Percentiles rank a stretch among this genome's conserved stretches.
These are phyloP conservation scores for Clarias laeviceps DNA, from an alignment of 2,797 vertebrate genomes.

Conservation along the genomic window DNA sequence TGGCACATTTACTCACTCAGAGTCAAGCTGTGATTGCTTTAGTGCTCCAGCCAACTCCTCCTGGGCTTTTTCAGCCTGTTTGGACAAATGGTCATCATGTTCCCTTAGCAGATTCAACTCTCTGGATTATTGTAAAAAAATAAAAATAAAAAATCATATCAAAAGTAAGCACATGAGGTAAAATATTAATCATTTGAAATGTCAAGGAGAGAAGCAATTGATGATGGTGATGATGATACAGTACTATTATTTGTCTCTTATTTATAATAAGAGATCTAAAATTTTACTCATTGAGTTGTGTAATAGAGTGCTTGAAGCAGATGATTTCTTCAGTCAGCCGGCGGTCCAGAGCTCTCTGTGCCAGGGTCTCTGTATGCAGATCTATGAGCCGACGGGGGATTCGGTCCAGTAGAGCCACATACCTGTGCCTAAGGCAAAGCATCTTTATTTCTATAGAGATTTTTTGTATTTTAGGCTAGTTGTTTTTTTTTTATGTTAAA, in stretches of 20 bases:
- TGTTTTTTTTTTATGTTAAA: neutral
- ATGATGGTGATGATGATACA: too few species aligned
- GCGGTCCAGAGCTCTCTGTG: slow-evolving; percentile 79
- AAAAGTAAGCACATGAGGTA: neutral
- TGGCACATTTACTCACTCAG: slow-evolving; percentile 74
- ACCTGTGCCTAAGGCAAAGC: slow-evolving; percentile 75
- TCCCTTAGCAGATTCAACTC: slow-evolving; percentile 77
- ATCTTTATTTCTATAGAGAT: neutral
- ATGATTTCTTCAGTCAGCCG: slow-evolving; percentile 82
- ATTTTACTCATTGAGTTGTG: slow-evolving; percentile 75
- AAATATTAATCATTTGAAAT: neutral
- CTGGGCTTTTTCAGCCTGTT: slow-evolving; percentile 73
- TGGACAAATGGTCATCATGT: slow-evolving; percentile 74
- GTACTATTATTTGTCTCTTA: too few species aligned
- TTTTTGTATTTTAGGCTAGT: neutral
- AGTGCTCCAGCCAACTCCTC: slow-evolving; percentile 74
- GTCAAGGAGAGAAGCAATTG: neutral
- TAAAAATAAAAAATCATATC: neutral
- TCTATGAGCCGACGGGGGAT: slow-evolving; percentile 79
- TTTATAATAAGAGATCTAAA: neutral
- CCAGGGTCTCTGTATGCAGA: slow-evolving; percentile 82
- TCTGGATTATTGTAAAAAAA: slow-evolving; percentile 66
- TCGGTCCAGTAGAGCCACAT: slow-evolving; percentile 80
- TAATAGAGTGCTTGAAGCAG: slow-evolving; percentile 78
- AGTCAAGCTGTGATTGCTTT: slow-evolving; percentile 73